These are phyloP conservation scores for Odontocolon sp. DNA, from an alignment of 2,888 invertebrate species.

Conservation along the genomic window DNA sequence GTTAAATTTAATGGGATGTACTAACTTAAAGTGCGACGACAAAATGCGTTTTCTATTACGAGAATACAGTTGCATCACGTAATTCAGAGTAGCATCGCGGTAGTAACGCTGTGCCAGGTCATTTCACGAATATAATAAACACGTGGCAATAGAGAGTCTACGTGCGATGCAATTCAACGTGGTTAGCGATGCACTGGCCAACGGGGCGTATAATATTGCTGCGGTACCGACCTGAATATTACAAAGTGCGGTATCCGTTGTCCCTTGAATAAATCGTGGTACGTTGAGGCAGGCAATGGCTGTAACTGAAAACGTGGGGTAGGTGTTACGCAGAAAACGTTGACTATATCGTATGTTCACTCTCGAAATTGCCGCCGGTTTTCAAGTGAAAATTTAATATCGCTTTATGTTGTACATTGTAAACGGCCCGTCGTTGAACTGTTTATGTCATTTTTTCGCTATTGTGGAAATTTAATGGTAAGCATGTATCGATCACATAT, in stretches of 20 bases:
- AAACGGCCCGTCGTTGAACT: neutral
- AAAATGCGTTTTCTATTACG: neutral
- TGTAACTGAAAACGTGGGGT: neutral
- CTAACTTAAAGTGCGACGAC: neutral
- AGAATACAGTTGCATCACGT: neutral
- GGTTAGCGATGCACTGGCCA: constrained; percentile 41
- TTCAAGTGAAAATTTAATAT: constrained; percentile 16
- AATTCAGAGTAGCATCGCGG: constrained; percentile 5
- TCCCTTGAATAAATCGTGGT: constrained; percentile 56
- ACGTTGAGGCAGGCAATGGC: neutral
- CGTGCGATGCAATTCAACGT: constrained; percentile 64
- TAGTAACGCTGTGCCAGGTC: constrained; percentile 42
- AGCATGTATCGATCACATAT: too few species aligned
- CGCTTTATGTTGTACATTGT: neutral
- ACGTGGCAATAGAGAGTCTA: constrained; percentile 56
- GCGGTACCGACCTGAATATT: constrained; percentile 35
- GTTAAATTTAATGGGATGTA: neutral
- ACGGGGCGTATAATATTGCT: constrained; percentile 47
- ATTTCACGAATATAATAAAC: constrained; percentile 64
- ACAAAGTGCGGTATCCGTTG: constrained; percentile 43
- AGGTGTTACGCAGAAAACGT: neutral
- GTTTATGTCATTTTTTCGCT: neutral
- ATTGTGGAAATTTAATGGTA: too few species aligned
- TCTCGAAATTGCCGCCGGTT: constrained; percentile 36
- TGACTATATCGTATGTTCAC: constrained; percentile 13